Percentiles rank a stretch among this genome's conserved stretches.
Conservation (phyloP, 2,888 invertebrate genomes). For the Coecobrya sp. region DNA sequence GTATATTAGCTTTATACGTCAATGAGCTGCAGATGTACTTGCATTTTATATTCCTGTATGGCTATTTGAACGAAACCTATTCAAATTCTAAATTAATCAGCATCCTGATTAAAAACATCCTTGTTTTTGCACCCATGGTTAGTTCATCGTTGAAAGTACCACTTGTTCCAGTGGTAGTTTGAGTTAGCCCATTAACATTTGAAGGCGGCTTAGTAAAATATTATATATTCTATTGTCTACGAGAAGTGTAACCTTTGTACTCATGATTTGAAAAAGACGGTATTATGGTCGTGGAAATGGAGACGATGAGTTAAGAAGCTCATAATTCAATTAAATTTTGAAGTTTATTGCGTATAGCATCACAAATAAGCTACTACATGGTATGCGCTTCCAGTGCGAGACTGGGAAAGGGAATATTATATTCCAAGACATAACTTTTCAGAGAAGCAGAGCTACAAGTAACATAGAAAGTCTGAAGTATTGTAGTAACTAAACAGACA, state of each 20-base stretch:
- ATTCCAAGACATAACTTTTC: not conserved
- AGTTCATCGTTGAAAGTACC: not conserved
- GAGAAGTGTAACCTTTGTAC: constrained; percentile 43
- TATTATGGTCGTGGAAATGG: constrained; percentile 8
- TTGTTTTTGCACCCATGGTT: constrained; percentile 58
- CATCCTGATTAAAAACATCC: constrained; percentile 81
- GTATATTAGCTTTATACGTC: not conserved
- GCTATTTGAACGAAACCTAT: constrained; percentile 46
- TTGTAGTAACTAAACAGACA: too few species aligned
- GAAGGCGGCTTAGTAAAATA: not conserved
- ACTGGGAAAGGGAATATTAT: too few species aligned
- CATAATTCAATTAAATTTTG: constrained; percentile 74
- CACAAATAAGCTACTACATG: not conserved
- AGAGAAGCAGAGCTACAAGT: too few species aligned
- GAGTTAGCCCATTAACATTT: constrained; percentile 6
- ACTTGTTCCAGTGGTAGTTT: not conserved
- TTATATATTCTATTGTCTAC: constrained; percentile 20
- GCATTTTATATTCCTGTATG: not conserved
- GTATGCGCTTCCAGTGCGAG: too few species aligned
- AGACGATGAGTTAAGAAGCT: constrained; percentile 59
- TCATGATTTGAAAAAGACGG: not conserved
- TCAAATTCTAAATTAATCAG: constrained; percentile 69
- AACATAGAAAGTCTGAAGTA: too few species aligned
- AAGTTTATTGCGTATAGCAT: constrained; percentile 51
- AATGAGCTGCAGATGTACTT: not conserved